Evolutionary conservation across 2,113 vertebrate species (phyloP), one percentile per base, ranked within the genome.

Genomic region (Gasterosteus aculeatus): DNA sequence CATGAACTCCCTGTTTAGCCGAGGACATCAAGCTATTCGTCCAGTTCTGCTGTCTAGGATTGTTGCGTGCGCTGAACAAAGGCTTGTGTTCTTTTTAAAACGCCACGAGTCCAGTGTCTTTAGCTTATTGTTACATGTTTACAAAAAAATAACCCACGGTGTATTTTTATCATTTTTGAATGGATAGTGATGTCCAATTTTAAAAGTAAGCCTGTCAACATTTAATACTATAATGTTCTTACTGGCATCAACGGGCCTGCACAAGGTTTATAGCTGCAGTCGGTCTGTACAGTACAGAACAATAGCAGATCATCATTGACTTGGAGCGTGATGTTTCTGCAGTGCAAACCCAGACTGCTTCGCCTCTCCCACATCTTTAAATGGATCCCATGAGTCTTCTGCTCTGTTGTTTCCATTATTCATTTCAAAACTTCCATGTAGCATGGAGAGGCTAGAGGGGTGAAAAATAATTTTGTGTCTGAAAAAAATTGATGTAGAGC

Each of bases 361-460:
- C 49, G 86, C 82, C 88, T 91, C 89, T 90, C 79, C 87, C 86
- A 92, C 92, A 89, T 93, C 86, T 93, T 93, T 92, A 92, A 91
- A 92, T 91, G 91, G 89, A 90, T 92, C 91, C 92, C 93, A 89
- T 83, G 92, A 92, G 92, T 89, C 87, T 82, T 88, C 85, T 63
- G 85, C 88, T 90, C 92, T 90, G 90, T 92, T 92, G 85, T 93
- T 93, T 94, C 92, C 92, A 94, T 93, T 93, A 94, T 94, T 94
- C 90, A 94, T 93, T 92, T 90, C 86, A 89, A 92, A 93, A 93
- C 84, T 89, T 91, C 85, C 77, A 89, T 88, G 88, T 87, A 87
- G 87, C 82, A 82, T 82, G 80, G 74, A 85, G 88, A 89, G 92
- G 87, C 88, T 90, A 85, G 88, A 89, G 88, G 90, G 91, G 88